phyloP scores from a whole-genome alignment of 2,888 invertebrate genomes.

The Busseola fusca region DNA sequence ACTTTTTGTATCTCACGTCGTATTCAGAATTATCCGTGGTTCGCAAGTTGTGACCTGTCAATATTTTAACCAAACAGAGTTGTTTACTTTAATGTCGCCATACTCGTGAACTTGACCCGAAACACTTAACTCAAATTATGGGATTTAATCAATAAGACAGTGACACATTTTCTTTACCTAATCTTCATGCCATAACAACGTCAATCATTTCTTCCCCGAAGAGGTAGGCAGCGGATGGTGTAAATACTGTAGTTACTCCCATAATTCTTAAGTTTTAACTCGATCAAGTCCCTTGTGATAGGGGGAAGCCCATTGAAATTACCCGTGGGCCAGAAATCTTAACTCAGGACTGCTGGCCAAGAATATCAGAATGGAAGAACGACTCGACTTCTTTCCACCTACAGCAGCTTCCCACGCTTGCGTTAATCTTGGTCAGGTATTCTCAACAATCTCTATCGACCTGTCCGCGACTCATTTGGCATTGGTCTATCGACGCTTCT shows the following conservation, averaged over 20 bases:
- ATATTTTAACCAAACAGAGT: not conserved
- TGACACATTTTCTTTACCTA: not conserved
- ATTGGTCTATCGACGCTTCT: constrained; percentile 2
- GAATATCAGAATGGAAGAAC: not conserved
- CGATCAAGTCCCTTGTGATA: not conserved
- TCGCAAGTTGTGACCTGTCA: not conserved
- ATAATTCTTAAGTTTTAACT: not conserved
- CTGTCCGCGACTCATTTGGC: not conserved
- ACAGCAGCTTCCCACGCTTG: not conserved
- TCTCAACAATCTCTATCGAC: not conserved
- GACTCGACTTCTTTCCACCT: not conserved
- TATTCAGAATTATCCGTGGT: not conserved
- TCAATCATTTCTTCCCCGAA: not conserved
- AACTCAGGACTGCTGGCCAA: too few species aligned
- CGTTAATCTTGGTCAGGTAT: not conserved
- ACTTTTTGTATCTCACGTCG: not conserved
- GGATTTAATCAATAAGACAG: not conserved
- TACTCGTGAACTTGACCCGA: not conserved
- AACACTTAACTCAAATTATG: not conserved
- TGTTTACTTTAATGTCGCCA: not conserved
- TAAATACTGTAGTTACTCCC: not conserved
- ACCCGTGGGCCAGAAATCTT: not conserved
- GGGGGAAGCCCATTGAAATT: not conserved
- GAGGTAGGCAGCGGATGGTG: not conserved
- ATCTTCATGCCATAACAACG: not conserved